Base-by-base conservation (phyloP, 1,140 invertebrate species). In the Psix sp. region DNA sequence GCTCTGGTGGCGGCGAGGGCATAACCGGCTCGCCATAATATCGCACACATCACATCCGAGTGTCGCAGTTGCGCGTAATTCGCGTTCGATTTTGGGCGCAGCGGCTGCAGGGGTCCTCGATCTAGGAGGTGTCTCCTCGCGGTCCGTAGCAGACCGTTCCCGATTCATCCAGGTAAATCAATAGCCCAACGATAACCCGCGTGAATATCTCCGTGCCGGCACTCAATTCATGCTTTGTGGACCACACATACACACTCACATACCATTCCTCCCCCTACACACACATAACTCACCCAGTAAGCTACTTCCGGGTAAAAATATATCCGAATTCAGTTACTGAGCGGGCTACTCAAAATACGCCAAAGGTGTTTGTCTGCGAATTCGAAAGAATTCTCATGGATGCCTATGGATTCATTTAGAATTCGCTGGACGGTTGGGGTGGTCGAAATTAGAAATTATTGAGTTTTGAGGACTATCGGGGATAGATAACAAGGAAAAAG, bases 1-100 rank as follows among this genome's bases (percentile, higher is more conserved):
- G 83, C 82, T 85, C 80, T 84, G 80, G 84, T 84, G 85, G 84
- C 85, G 78, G 79, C 80, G 83, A 84, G 83, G 84, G 84, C 83
- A 79, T 68, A 79, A 75, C 71, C 65, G 76, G 74, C 71, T 68
- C 76, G 60, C 71, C 54, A 67, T 63, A 54, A 65, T 43, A 26
- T 24, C 40, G 14, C 43, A 36, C 60, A 42, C 51, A 13, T 33
- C 35, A 57, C 49, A 35, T 46, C 9, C 26, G 56, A 45, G 18
- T 49, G 42, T 63, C 39, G 48, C 51, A 59, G 15, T 57, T 51
- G 18, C 39, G 33, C 24, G 10, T 7, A 21, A 42, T 33, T 14
- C 33, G 33, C n/a, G 49, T 49, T 40, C 54, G 13, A 33, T 48
- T 52, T 40, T 35, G 26, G 18, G 38, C 15, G 24, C 65, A 52